Evolutionary conservation across 2,888 invertebrate genomes (phyloP).

Genomic region (Cephus runcator): DNA sequence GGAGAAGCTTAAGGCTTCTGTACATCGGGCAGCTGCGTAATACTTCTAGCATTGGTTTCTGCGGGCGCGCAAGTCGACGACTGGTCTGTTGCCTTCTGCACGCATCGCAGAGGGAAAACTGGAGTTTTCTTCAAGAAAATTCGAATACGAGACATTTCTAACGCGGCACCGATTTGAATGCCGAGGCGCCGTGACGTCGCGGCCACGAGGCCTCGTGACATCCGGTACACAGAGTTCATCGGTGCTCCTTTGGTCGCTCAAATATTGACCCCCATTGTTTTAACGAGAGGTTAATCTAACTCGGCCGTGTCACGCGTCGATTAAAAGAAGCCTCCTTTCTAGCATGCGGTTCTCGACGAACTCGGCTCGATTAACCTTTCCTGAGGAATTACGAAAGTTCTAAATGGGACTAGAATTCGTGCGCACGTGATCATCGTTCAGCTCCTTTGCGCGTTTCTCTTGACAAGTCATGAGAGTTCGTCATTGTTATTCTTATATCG

Average conservation of each 20-base stretch:
- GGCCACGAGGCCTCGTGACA: neutral
- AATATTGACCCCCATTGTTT: slow-evolving; percentile 43
- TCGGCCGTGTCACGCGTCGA: slow-evolving; percentile 12
- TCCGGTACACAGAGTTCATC: slow-evolving; percentile 24
- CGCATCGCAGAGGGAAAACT: neutral
- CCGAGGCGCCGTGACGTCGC: too few species aligned
- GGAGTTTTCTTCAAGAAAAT: neutral
- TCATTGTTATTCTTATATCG: too few species aligned
- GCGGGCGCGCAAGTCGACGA: neutral
- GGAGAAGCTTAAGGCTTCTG: neutral
- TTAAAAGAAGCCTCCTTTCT: slow-evolving; percentile 6
- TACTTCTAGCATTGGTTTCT: neutral
- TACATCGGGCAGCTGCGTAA: neutral
- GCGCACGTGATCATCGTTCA: neutral
- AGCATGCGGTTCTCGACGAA: neutral
- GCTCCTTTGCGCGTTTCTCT: too few species aligned
- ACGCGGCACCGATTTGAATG: neutral
- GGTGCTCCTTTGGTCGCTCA: slow-evolving; percentile 19
- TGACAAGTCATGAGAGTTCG: too few species aligned
- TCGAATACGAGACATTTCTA: neutral
- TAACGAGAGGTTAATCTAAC: slow-evolving; percentile 40
- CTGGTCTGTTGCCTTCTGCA: neutral
- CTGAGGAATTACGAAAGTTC: neutral
- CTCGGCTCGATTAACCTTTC: neutral
- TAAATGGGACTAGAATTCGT: neutral